phyloP scores from a whole-genome alignment of 1,140 invertebrate species.

The Ceratosolen fusciceps region DNA sequence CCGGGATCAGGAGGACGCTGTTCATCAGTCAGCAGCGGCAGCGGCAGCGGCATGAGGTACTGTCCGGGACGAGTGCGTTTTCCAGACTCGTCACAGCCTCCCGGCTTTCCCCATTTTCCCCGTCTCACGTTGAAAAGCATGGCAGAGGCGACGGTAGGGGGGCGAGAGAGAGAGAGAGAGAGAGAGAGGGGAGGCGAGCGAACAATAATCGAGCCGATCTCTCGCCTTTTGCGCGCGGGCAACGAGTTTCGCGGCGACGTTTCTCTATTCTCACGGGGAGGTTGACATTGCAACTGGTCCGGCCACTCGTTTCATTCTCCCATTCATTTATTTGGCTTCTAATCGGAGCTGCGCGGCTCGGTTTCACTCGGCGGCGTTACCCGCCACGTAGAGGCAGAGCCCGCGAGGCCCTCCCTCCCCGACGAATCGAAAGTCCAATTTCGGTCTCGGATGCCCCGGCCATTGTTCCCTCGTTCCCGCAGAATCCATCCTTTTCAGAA shows the following conservation, averaged over 20 bases:
- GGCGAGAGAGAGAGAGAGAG: not conserved
- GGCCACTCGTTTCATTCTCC: constrained; percentile 28
- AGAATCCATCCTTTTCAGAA: too few species aligned
- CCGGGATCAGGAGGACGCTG: not conserved
- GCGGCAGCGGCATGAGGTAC: not conserved
- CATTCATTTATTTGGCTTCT: constrained; percentile 30
- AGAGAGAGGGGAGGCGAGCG: not conserved
- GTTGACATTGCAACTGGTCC: constrained; percentile 4
- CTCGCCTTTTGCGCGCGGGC: constrained; percentile 32
- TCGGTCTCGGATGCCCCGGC: not conserved
- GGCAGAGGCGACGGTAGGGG: not conserved
- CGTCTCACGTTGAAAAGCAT: not conserved
- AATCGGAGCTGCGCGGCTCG: not conserved
- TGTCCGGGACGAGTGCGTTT: too few species aligned
- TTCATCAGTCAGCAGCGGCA: too few species aligned
- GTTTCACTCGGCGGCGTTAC: too few species aligned
- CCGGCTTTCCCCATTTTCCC: constrained; percentile 1
- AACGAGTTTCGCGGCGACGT: constrained; percentile 13
- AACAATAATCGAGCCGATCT: constrained; percentile 27
- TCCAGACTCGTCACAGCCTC: not conserved
- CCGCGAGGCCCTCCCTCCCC: not conserved
- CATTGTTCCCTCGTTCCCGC: constrained; percentile 28
- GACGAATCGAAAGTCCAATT: constrained; percentile 40
- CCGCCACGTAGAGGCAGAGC: too few species aligned
- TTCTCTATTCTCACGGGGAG: constrained; percentile 38